These are phyloP conservation scores for Caenorhabditis briggsae DNA, from an alignment of 1,140 invertebrate species.

Conservation along the genomic window DNA sequence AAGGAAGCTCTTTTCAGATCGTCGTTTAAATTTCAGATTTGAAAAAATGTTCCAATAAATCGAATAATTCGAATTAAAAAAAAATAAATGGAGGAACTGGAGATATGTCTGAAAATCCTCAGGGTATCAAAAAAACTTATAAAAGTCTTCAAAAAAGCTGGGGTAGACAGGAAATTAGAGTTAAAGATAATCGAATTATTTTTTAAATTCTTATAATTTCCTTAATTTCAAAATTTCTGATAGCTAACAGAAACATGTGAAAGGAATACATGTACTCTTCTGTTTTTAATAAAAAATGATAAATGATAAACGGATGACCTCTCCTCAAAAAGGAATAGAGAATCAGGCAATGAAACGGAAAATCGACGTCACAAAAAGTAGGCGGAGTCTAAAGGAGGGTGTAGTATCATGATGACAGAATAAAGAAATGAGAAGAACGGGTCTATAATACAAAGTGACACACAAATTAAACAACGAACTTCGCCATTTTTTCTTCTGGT, in stretches of 20 bases:
- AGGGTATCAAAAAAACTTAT: too few species aligned
- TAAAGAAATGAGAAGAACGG: constrained; percentile 25
- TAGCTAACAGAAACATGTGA: background rate
- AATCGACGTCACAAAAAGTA: background rate
- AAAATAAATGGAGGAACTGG: too few species aligned
- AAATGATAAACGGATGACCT: constrained; percentile 34
- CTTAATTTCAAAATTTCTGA: too few species aligned
- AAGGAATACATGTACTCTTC: background rate
- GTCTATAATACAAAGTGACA: constrained; percentile 54
- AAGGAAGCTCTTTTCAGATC: too few species aligned
- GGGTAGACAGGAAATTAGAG: too few species aligned
- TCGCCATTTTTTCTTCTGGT: constrained; percentile 5
- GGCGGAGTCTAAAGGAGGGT: background rate
- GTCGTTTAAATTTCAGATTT: too few species aligned
- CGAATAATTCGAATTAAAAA: too few species aligned
- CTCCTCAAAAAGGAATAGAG: background rate
- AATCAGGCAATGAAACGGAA: constrained; percentile 4
- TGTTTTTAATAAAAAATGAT: background rate
- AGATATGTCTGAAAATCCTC: too few species aligned
- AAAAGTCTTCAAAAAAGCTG: too few species aligned
- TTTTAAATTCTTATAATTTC: too few species aligned
- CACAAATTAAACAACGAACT: constrained; percentile 42
- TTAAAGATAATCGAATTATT: too few species aligned
- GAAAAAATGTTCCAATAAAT: too few species aligned
- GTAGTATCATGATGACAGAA: background rate